Evolutionary conservation across 2,888 invertebrate species (phyloP), one percentile per base, ranked within the genome.

Genomic region (Dorcus hopei): DNA sequence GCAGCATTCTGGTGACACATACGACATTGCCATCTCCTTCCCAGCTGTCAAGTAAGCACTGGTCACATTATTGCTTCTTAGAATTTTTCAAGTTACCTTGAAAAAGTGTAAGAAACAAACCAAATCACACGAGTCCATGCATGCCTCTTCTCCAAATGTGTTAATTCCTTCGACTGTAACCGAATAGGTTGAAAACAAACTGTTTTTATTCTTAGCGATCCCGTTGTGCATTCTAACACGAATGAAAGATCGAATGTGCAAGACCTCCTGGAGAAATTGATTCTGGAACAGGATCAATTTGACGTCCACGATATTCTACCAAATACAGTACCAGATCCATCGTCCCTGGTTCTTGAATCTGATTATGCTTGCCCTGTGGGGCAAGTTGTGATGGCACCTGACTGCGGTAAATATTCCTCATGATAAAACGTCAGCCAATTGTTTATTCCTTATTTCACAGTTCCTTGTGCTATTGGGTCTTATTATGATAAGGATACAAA

Each of bases 301-400:
- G 95, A 95, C 72, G 95, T 96, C 3, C 87, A 91, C 70, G 94
- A 92, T 72, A 95, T 95, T 70, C 80, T 96, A 53, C 97, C 97
- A 11, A 97, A 96, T 73, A 97, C 96, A 0, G 90, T 94, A 0
- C 95, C 96, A 0, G 96, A 97, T 79, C 93, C 96, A 57, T 91
- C 94, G 8, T 93, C 95, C 2, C 80, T 97, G 58, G 80, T 85
- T 23, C 81, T 97, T n/a, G 86, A 89, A 62, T 95, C 95, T 0
- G 94, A 95, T 75, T 96, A 95, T 72, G 92, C 94, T 53, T 98
- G 97, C 73, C 93, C 94, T 0, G 84, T 87, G 67, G 97, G 97
- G 54, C 93, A 96, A 81, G 97, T 97, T 26, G 93, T 95, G 0
- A 90, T 94, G 84, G 91, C 93, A 45, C 93, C 95, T 54, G 91